A percentile compares a stretch with the other conserved stretches of the same genome.
Evolutionary conservation across 2,888 invertebrate genomes (phyloP).

Genomic region (Nephrotoma appendiculata): DNA sequence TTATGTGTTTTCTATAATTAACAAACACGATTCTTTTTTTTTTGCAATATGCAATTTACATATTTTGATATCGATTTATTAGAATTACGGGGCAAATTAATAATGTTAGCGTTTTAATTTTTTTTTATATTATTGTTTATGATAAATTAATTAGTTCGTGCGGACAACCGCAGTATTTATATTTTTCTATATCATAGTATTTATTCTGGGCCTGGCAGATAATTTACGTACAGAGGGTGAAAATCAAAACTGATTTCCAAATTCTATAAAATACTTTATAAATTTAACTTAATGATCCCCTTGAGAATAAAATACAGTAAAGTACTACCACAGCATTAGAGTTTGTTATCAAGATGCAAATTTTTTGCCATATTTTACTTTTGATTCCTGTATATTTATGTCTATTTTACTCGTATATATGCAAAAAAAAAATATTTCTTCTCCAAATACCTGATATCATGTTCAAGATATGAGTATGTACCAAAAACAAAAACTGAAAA

Average conservation of each 20-base stretch:
- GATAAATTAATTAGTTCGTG: neutral
- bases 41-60: neutral
- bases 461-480: neutral
- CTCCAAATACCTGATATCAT: neutral
- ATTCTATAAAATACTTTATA: neutral
- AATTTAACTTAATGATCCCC: neutral
- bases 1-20: neutral
- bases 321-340: neutral
- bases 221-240: too few relatives aligned
- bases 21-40: neutral
- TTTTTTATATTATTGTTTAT: neutral
- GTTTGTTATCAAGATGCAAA: neutral
- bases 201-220: neutral
- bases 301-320: neutral
- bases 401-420: neutral
- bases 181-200: neutral
- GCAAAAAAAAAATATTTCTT: neutral
- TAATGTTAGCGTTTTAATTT: neutral
- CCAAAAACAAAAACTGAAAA: neutral
- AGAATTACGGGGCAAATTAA: neutral
- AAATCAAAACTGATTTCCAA: neutral
- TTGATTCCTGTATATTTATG: neutral
- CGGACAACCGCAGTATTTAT: neutral
- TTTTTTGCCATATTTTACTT: neutral
- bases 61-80: neutral